Base-by-base conservation (phyloP, 2,888 invertebrate genomes). In the Leucophora obtusa region DNA sequence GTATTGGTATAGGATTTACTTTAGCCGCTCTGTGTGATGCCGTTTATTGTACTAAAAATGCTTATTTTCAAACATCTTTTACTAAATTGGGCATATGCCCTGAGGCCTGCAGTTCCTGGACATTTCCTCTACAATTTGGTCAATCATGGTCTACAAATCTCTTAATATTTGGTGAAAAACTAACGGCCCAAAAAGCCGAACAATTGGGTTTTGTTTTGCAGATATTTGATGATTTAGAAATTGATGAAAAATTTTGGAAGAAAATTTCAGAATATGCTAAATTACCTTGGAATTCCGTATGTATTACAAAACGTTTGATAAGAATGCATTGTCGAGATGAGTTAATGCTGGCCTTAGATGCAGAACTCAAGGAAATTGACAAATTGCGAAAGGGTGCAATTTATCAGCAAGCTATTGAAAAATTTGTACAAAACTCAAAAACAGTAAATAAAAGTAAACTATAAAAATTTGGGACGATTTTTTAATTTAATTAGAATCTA, bases 51-150 rank as follows among this genome's bases (percentile, higher is more conserved):
- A 93, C 94, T 17, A 95, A 97, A 84, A 93, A 91, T 89, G 96
- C 97, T 0, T 95, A 94, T 78, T 97, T 98, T 90, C 92, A 94
- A 83, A 95, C 97, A 18, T 98, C 98, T n/a, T 98, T 99, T 89
- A 92, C 95, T 10, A 92, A 93, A 82, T 89, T 98, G 69, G 97
- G 97, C 6, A 92, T 98, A 82, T 93, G 95, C 68, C 94, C 97
- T 17, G 98, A 98, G 92, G 97, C 95, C 8, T 96, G 96, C 86
- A 96, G 97, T 2, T 93, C 96, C 24, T 95, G 94, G 86, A 94
- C 94, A 63, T 97, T 98, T 89, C 96, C 98, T 0, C 92, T 91
- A 86, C 91, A 97, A 63, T 93, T 98, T 91, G 98, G 98, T 11
- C 92, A 92, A 78, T 93, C 94, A 80, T 96, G 95, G 92, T 93